Conservation (phyloP, 53 echinoderm and acorn worm genomes). For the Pentamera pediparva region DNA sequence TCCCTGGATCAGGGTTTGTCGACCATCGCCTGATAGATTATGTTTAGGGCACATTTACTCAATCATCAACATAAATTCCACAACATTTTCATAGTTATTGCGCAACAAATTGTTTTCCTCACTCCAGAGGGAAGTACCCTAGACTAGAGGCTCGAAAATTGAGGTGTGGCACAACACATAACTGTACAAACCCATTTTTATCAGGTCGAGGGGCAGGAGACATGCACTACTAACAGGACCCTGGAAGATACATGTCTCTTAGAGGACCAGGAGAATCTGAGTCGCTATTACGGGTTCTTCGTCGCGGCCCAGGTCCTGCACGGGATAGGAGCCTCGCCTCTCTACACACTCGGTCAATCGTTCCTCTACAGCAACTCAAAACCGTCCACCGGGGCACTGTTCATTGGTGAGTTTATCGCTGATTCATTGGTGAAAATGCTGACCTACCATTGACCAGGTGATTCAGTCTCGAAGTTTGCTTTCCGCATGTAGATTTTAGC, state of each 20-base stretch:
- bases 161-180: too few species aligned
- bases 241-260: slow-evolving; percentile 2
- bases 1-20: slow-evolving; percentile 57
- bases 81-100: too few species aligned
- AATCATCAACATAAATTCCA: too few species aligned
- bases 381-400: slow-evolving; percentile 52
- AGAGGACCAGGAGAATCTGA: slow-evolving; percentile 43
- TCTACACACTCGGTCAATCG: slow-evolving; percentile 79
- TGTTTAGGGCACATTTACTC: too few species aligned
- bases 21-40: too few species aligned
- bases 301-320: slow-evolving; percentile 74
- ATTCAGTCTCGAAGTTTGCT: too few species aligned
- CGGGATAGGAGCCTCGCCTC: slow-evolving; percentile 79
- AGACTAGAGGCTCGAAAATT: too few species aligned
- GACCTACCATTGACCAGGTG: too few species aligned
- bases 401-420: slow-evolving; percentile 73
- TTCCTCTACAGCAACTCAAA: slow-evolving; percentile 76
- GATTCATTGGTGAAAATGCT: not conserved
- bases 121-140: too few species aligned
- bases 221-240: slow-evolving; percentile 37
- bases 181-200: too few species aligned
- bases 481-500: too few species aligned
- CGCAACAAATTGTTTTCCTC: too few species aligned
- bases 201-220: slow-evolving; percentile 36
- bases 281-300: slow-evolving; percentile 77